Conservation (phyloP, 2,888 invertebrate species). For the Thecocarcelia acutangulata region DNA sequence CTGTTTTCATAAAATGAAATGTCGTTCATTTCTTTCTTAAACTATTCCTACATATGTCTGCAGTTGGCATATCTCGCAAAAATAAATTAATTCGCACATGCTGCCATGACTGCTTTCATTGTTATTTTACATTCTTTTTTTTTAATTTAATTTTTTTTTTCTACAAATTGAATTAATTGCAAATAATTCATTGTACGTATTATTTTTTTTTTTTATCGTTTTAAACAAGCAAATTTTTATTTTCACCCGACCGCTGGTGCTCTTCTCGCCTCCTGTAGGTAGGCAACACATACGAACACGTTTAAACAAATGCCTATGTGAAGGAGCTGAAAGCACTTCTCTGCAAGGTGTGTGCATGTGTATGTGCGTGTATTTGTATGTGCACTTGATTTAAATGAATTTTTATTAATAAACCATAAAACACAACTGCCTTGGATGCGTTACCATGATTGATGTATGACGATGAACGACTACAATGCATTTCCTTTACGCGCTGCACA, state of each 20-base stretch:
- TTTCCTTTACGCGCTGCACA: conserved; percentile 38
- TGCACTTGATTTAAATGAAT: conserved; percentile 62
- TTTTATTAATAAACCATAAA: conserved; percentile 69
- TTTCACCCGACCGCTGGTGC: not conserved
- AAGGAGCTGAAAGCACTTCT: conserved; percentile 2
- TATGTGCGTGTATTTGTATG: not conserved
- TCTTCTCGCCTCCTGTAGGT: not conserved
- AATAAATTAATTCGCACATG: conserved; percentile 42
- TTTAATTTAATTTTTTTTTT: conserved; percentile 14
- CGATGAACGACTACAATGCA: conserved; percentile 47
- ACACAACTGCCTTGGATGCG: conserved; percentile 65
- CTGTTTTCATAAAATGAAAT: not conserved
- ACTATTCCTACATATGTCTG: not conserved
- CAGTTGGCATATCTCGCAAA: conserved; percentile 4
- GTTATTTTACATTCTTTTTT: conserved; percentile 6
- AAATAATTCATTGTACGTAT: conserved; percentile 58
- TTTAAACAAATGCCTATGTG: conserved; percentile 10
- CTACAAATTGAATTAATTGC: conserved; percentile 62
- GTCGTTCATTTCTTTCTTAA: not conserved
- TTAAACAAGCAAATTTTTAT: conserved; percentile 31
- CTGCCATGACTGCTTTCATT: conserved; percentile 27
- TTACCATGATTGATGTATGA: conserved; percentile 66
- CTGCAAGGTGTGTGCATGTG: not conserved
- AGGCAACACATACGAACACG: conserved; percentile 21
- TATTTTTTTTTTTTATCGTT: conserved; percentile 37